Conservation (phyloP, 2,888 invertebrate genomes). For the Melieria picta region DNA sequence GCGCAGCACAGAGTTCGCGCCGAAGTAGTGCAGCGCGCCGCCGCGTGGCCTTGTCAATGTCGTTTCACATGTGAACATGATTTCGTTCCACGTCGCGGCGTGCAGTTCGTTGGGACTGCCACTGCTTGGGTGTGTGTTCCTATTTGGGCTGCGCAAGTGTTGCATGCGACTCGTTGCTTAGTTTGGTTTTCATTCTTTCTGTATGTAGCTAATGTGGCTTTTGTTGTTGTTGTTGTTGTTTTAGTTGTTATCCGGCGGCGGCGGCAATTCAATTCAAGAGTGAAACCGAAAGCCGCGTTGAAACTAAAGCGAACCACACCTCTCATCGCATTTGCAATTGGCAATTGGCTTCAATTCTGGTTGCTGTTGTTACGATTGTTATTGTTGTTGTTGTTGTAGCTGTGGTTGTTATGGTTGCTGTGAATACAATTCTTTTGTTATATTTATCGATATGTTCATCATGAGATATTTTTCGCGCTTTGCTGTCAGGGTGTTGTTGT, state of each 20-base stretch:
- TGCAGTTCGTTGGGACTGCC: background rate
- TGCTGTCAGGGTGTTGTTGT: background rate
- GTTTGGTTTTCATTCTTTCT: background rate
- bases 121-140: background rate
- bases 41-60: conserved; percentile 46
- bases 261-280: background rate
- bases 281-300: background rate
- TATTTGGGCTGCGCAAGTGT: too few species aligned
- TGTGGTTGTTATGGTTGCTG: background rate
- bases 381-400: background rate
- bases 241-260: background rate
- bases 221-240: background rate
- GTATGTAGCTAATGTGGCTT: background rate
- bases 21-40: background rate
- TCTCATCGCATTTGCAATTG: background rate
- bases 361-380: background rate
- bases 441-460: conserved; percentile 1
- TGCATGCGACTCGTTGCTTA: background rate
- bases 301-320: background rate
- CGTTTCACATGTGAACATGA: conserved; percentile 36
- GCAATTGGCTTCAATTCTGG: background rate
- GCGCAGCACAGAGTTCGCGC: too few species aligned
- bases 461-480: conserved; percentile 2
- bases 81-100: background rate
- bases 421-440: conserved; percentile 7